Percentiles rank a stretch among this genome's conserved stretches.
Evolutionary conservation across 92 coral and sea anemone species (phyloP).

Genomic region (Umimayanthus kanabou): DNA sequence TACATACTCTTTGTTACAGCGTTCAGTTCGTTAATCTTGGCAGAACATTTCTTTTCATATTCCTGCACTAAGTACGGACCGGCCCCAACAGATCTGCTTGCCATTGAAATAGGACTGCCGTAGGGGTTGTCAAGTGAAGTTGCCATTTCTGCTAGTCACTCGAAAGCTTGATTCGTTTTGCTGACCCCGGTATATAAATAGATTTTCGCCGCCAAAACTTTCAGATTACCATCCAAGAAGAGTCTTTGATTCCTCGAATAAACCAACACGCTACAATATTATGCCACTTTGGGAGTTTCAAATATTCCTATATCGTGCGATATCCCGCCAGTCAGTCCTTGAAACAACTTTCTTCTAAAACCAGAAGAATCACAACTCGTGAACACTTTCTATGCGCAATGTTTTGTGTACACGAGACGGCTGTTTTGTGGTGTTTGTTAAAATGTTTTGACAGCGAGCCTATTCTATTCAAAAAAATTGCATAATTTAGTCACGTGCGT

Average conservation of each 20-base stretch:
- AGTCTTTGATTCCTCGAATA: background rate
- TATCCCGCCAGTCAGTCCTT: background rate
- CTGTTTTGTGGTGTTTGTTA: background rate
- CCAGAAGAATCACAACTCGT: background rate
- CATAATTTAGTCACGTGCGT: background rate
- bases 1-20: conserved; percentile 91
- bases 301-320: background rate
- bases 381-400: background rate
- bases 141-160: background rate
- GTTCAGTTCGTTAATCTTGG: conserved; percentile 61
- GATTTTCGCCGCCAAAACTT: background rate
- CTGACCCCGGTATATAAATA: background rate
- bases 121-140: conserved; percentile 18
- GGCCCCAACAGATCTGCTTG: conserved; percentile 58
- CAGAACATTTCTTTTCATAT: conserved; percentile 72
- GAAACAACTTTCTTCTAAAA: too few relatives aligned
- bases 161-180: background rate
- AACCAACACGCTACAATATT: background rate
- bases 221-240: too few relatives aligned
- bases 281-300: background rate
- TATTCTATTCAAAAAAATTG: background rate
- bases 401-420: background rate
- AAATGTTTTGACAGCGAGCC: background rate
- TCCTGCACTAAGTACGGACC: conserved; percentile 68
- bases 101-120: conserved; percentile 76